Percentiles rank a stretch among this genome's conserved stretches.
Conservation (phyloP, 1,140 invertebrate species). For the Lepidurus couesii region DNA sequence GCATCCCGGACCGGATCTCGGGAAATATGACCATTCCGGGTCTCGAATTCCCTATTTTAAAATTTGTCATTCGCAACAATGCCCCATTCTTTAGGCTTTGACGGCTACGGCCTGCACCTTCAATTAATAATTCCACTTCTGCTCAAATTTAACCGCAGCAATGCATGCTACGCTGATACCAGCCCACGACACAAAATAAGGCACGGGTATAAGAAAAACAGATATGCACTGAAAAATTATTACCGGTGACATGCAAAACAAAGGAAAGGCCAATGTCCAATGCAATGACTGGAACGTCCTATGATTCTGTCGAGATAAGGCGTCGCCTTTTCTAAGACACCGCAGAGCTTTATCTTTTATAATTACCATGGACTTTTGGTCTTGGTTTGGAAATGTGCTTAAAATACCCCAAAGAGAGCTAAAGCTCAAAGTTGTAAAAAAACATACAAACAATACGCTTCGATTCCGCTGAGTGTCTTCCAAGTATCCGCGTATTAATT, state of each 20-base stretch:
- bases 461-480: background rate
- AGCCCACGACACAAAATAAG: background rate
- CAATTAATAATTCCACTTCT: background rate
- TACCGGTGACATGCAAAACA: background rate
- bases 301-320: background rate
- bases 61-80: background rate
- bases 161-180: background rate
- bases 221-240: background rate
- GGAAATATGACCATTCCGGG: conserved; percentile 18
- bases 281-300: background rate
- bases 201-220: background rate
- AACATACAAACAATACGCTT: background rate
- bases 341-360: background rate
- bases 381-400: background rate
- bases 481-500: background rate
- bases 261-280: background rate
- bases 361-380: background rate
- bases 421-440: background rate
- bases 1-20: conserved; percentile 1
- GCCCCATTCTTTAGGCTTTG: background rate
- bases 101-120: background rate
- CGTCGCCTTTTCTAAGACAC: background rate
- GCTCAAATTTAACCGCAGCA: background rate
- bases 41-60: background rate
- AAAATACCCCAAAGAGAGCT: background rate